Percentiles rank a stretch among this genome's conserved stretches.
These are phyloP conservation scores for Gambusia yucatana DNA, from an alignment of 2,797 vertebrate genomes.

Conservation along the genomic window DNA sequence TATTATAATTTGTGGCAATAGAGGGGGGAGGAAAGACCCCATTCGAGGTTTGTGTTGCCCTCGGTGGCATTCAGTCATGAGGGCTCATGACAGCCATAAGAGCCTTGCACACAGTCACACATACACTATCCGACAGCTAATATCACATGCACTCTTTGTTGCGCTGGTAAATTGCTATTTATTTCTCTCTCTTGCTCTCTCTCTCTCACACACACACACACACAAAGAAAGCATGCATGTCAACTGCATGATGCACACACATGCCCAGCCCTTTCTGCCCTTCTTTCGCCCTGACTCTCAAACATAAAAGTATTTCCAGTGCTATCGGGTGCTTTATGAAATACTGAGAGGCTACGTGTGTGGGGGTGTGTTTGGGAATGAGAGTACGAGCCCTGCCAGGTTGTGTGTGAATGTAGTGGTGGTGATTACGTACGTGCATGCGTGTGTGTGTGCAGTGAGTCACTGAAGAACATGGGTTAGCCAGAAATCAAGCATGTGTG, in stretches of 20 bases:
- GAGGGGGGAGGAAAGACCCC: conserved; percentile 27
- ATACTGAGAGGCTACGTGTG: conserved; percentile 42
- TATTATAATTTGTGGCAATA: conserved; percentile 37
- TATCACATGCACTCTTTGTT: conserved; percentile 43
- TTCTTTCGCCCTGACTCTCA: conserved; percentile 20
- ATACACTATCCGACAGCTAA: conserved; percentile 7
- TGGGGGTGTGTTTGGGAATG: conserved; percentile 46
- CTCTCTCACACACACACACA: conserved; percentile 1
- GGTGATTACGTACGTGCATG: conserved; percentile 11
- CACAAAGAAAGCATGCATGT: conserved; percentile 41
- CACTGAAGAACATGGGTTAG: conserved; percentile 47
- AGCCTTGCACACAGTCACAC: conserved; percentile 24
- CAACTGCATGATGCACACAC: conserved; percentile 46
- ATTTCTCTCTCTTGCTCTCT: conserved; percentile 38
- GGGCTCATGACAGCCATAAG: conserved; percentile 49
- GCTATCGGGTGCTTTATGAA: conserved; percentile 40
- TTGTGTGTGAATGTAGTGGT: conserved; percentile 51
- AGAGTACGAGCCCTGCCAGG: conserved; percentile 40
- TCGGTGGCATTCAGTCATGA: conserved; percentile 53
- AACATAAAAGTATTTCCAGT: conserved; percentile 23
- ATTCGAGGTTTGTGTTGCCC: conserved; percentile 41
- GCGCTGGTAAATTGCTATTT: conserved; percentile 55
- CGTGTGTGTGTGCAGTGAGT: conserved; percentile 46
- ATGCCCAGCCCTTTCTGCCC: conserved; percentile 22
- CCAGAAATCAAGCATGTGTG: conserved; percentile 27